Evolutionary conservation across 1,140 invertebrate genomes (phyloP), one percentile per base, ranked within the genome.

Genomic region (Ctenoplectra terminalis): DNA sequence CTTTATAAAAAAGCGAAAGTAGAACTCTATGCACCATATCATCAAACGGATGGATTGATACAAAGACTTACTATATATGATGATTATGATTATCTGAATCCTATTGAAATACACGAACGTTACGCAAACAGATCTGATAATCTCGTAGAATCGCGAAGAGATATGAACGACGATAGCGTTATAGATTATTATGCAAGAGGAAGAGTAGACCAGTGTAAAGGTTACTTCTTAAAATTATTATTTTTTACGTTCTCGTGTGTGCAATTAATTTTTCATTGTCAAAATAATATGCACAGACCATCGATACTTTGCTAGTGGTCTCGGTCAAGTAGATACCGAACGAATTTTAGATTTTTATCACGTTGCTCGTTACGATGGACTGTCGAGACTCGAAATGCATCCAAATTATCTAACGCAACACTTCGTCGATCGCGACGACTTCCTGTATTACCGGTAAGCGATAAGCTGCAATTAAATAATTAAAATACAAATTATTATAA

Each of bases 21-120:
- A 1, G 96, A 98, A 89, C 95, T 96, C 77, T 98, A 96, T 91
- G 95, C 97, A 0, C 96, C 96, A 0, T 98, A 98, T 89, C 94
- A 95, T 4, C 94, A 96, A 85, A 93, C 92, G 1, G 96, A 98
- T 91, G 97, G 97, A 4, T 83, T 98, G 17, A 92, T 97, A 0
- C 95, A 95, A 82, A 95, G 95, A 87, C 92, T 98, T 9, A 96
- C 95, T 15, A 91, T 95, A 48, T 98, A 95, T 86, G 93, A 95
- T 0, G 96, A 98, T 91, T 95, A 96, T 61, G 94, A 96, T 13
- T 96, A 96, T 89, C 95, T 94, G 52, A 91, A 93, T 56, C 94
- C 95, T 11, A 87, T 95, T 13, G 88, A 95, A 5, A 94, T 95
- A 37, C 95, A 96, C 61, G 96, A 98, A 89, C 95, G 95, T 90